Evolutionary conservation across 2,797 vertebrate species (phyloP).

Genomic region (Euthynnus affinis): DNA sequence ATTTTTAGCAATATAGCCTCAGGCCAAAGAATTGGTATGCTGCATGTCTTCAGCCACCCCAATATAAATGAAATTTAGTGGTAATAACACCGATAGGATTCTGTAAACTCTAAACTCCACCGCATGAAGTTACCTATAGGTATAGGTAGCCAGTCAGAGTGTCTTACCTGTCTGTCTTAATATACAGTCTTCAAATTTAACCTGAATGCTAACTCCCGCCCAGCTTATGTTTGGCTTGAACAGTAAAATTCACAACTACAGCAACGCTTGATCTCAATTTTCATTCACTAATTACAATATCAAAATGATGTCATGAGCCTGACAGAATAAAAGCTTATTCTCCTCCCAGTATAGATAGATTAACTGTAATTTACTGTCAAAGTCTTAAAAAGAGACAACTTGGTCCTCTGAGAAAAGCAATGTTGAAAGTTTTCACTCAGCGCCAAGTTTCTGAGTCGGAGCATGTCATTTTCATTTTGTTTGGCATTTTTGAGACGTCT

Average conservation of each 20-base stretch:
- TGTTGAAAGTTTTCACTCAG: conserved; percentile 77
- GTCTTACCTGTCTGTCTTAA: conserved; percentile 1
- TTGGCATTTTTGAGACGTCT: conserved; percentile 78
- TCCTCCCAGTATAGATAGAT: conserved; percentile 55
- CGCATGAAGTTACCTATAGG: conserved; percentile 7
- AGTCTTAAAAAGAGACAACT: conserved; percentile 54
- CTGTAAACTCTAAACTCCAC: conserved; percentile 20
- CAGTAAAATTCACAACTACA: conserved; percentile 9
- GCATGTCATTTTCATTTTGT: conserved; percentile 85
- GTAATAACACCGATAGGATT: conserved; percentile 40
- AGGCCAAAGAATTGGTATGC: conserved; percentile 55
- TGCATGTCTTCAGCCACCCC: conserved; percentile 37
- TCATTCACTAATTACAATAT: conserved; percentile 47
- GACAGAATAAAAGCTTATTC: conserved; percentile 26
- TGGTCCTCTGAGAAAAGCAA: conserved; percentile 54
- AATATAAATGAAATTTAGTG: conserved; percentile 41
- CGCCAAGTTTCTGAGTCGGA: conserved; percentile 69
- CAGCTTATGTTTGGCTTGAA: conserved; percentile 9
- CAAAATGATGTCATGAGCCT: conserved; percentile 30
- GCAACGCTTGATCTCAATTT: conserved; percentile 36
- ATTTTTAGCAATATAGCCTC: conserved; percentile 51
- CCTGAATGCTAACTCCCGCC: background rate
- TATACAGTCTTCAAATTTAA: conserved; percentile 10
- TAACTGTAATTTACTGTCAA: conserved; percentile 73
- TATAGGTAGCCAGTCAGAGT: background rate